Base-by-base conservation (phyloP, 1,140 invertebrate species). In the Drosophila nebulosa region DNA sequence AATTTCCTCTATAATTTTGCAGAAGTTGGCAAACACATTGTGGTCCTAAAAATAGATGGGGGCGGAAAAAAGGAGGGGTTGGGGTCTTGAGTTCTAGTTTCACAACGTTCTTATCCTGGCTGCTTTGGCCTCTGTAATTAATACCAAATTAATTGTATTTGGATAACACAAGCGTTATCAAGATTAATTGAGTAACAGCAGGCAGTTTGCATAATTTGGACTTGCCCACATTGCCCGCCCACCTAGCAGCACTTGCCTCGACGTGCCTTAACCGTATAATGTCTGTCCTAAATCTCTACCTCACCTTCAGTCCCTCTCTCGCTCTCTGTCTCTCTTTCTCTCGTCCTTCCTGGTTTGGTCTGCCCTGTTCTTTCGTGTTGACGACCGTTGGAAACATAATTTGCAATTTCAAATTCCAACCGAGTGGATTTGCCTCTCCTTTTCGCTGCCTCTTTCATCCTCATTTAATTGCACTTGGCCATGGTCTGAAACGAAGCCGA, bases 371-470 rank as follows among this genome's bases (percentile, higher is more conserved):
- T 42, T 42, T 18, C 39, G 39, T 18, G 39, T 46, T 60, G 59
- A 60, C 62, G 73, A 56, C 35, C 56, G 67, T 52, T 24, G 18
- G 72, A 81, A 88, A 78, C 78, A 88, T 88, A 88, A 89, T 89
- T 80, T 89, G 73, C 84, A 89, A 84, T 89, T 89, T 92, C 46
- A 96, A 95, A 69, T 78, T 74, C 64, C 57, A 42, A 30, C 56
- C 52, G 14, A 16, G 56, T 2, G 32, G 35, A 24, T 21, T 64
- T 52, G 10, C 32, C 60, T n/a, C n/a, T 18, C 24, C n/a, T 30
- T 55, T 55, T 12, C 22, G 22, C 52, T 21, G 22, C 32, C 50
- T 14, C 10, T 6, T 16, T 39, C n/a, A 1, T 10, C n/a, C 26
- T 14, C 52, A 55, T 55, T 55, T 55, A 55, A 55, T 55, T 55